phyloP scores from a whole-genome alignment of 2,888 invertebrate genomes.

The Acanthococcus lagerstroemiae region DNA sequence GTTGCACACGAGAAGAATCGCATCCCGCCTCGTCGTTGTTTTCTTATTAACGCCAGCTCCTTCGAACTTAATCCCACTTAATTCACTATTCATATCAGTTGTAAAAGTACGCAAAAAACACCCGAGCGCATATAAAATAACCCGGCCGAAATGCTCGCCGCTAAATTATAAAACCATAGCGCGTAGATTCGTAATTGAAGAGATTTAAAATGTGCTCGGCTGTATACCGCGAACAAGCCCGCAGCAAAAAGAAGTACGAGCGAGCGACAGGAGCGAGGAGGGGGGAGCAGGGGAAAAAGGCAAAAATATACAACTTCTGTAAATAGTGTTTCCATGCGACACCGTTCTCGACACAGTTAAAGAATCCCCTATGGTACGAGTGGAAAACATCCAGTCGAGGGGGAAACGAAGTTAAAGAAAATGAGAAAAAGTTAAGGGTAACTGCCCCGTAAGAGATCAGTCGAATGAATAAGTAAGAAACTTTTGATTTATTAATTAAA shows the following conservation, averaged over 20 bases:
- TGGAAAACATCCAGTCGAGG: background rate
- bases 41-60: too few relatives aligned
- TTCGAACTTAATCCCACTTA: too few relatives aligned
- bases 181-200: background rate
- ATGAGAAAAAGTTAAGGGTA: slow-evolving; percentile 25
- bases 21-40: too few relatives aligned
- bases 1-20: too few relatives aligned
- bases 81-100: background rate
- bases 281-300: background rate
- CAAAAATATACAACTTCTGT: too few relatives aligned
- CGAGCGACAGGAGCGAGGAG: background rate
- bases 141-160: background rate
- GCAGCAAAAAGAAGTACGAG: background rate
- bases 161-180: background rate
- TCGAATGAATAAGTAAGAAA: slow-evolving; percentile 29
- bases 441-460: slow-evolving; percentile 27
- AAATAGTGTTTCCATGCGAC: slow-evolving; percentile 21
- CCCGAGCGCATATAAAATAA: too few relatives aligned
- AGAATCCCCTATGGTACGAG: background rate
- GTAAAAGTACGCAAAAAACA: background rate
- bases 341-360: slow-evolving; percentile 1
- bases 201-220: background rate
- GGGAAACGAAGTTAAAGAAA: background rate
- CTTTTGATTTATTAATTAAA: slow-evolving; percentile 31
- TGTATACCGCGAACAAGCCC: background rate